These are phyloP conservation scores for Pinna nobilis DNA, from an alignment of 1,140 invertebrate species.

Conservation along the genomic window DNA sequence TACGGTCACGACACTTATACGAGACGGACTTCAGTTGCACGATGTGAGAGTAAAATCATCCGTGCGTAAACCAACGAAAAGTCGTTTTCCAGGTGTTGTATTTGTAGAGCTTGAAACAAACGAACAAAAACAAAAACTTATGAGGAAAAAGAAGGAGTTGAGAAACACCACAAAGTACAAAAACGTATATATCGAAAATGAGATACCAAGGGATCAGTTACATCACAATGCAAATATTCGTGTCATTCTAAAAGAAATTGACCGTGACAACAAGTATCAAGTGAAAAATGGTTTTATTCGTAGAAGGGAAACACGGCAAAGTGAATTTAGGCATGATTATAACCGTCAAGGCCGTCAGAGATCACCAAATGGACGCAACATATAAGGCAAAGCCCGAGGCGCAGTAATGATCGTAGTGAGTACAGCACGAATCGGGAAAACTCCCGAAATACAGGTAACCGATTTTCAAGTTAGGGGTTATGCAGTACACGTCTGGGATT, in stretches of 20 bases:
- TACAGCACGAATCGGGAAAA: background rate
- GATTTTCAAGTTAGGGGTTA: too few relatives aligned
- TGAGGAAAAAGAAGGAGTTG: conserved; percentile 11
- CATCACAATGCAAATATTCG: background rate
- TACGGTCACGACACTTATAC: background rate
- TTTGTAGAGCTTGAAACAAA: background rate
- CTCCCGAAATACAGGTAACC: too few relatives aligned
- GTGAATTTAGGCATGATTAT: too few relatives aligned
- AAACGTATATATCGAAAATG: conserved; percentile 20
- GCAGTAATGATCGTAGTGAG: background rate
- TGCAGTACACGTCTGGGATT: conserved; percentile 17
- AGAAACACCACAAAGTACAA: conserved; percentile 1
- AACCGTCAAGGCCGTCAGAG: too few relatives aligned
- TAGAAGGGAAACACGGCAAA: background rate
- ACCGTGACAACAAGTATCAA: background rate
- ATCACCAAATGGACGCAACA: background rate
- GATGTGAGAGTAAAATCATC: background rate
- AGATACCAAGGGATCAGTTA: conserved; percentile 8
- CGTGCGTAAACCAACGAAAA: background rate
- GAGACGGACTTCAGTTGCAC: too few relatives aligned
- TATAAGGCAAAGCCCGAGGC: background rate
- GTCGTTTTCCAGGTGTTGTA: background rate
- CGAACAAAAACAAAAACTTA: conserved; percentile 14
- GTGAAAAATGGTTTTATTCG: background rate
- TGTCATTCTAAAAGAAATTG: conserved; percentile 1